Conservation (phyloP, 2,113 vertebrate species). For the Myrmecobius fasciatus region DNA sequence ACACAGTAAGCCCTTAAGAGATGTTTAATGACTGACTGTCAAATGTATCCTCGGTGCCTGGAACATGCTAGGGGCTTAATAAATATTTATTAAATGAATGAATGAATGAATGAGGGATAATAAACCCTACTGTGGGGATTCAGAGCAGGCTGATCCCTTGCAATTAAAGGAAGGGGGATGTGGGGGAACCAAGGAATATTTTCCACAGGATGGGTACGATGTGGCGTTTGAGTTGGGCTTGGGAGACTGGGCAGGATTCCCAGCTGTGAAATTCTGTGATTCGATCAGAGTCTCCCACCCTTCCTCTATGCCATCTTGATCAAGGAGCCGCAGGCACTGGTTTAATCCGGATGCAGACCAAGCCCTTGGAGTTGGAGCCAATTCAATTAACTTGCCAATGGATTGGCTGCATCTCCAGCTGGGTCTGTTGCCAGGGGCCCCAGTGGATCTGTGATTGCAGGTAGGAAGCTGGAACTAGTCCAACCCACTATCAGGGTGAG, state of each 20-base stretch:
- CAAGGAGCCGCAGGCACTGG: slow-evolving; percentile 64
- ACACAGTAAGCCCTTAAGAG: background rate
- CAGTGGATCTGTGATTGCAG: slow-evolving; percentile 87
- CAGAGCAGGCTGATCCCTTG: background rate
- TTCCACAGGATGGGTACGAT: background rate
- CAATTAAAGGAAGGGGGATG: background rate
- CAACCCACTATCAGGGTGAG: background rate
- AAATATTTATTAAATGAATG: background rate
- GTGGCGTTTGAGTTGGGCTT: background rate
- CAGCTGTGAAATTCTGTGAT: background rate
- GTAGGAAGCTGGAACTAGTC: slow-evolving; percentile 65
- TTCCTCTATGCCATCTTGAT: background rate
- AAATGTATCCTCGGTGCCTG: background rate
- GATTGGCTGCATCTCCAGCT: slow-evolving; percentile 88
- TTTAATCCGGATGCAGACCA: slow-evolving; percentile 81
- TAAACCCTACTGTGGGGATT: background rate
- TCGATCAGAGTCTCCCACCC: background rate
- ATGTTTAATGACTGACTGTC: background rate
- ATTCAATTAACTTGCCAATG: slow-evolving; percentile 89
- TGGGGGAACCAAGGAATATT: background rate
- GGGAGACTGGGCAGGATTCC: background rate
- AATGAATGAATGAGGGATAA: background rate
- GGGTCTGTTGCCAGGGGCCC: slow-evolving; percentile 82
- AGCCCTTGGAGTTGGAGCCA: slow-evolving; percentile 73
- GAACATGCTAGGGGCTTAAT: background rate